Evolutionary conservation across 2,113 vertebrate genomes (phyloP).

Genomic region (Syrrhaptes paradoxus): DNA sequence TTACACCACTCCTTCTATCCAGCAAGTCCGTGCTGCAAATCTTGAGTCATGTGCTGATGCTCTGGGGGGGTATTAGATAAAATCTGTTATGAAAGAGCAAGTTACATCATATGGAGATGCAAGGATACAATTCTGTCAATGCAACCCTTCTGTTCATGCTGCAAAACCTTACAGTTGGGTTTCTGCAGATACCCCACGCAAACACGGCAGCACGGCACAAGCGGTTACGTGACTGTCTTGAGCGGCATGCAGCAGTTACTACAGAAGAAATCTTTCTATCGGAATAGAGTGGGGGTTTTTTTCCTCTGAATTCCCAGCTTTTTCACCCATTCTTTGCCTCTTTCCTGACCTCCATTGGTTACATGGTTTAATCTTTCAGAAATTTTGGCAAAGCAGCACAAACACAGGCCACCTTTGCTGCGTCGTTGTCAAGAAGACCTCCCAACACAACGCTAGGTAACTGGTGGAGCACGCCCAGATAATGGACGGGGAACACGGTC

Average conservation of each 20-base stretch:
- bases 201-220: not conserved
- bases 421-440: not conserved
- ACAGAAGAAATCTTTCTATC: not conserved
- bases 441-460: not conserved
- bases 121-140: not conserved
- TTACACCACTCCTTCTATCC: not conserved
- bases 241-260: not conserved
- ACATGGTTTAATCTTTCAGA: not conserved
- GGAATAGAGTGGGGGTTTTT: not conserved
- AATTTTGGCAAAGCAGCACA: not conserved
- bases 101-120: not conserved
- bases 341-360: not conserved
- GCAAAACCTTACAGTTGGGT: not conserved
- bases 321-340: not conserved
- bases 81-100: not conserved
- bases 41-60: not conserved
- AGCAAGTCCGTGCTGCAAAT: not conserved
- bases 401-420: not conserved
- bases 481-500: not conserved
- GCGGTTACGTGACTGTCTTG: not conserved
- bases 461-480: not conserved
- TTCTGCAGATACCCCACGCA: not conserved
- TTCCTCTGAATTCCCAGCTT: not conserved
- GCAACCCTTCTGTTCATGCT: not conserved
- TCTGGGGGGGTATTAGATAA: not conserved